Base-by-base conservation (phyloP, 2,888 invertebrate genomes). In the Ditula angustiorana region DNA sequence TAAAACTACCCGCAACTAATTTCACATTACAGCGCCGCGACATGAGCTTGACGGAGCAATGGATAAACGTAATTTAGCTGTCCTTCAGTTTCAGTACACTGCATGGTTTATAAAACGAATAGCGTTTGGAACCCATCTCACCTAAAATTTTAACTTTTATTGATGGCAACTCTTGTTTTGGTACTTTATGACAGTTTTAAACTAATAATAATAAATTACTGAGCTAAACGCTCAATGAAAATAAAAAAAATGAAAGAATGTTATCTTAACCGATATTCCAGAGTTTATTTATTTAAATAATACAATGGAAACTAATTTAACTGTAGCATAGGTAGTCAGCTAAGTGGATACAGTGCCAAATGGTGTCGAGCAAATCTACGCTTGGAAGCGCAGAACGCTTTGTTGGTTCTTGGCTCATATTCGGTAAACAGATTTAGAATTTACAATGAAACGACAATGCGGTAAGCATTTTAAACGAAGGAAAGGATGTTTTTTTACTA, bases 1-100 rank as follows among this genome's bases (percentile, higher is more conserved):
- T 81, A 85, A 85, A 86, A 83, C 78, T 78, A 72, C 77, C 71
- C 74, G 69, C 74, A 70, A 76, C 72, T 73, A 74, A 78, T 76
- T 79, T 77, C 71, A 62, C 61, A 59, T 64, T 52, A 58, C 58
- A 64, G 52, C 33, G 53, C 24, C 33, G 46, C 37, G 58, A 59
- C 59, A 46, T 59, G 64, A 64, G 64, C 64, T 64, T 41, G 24
- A 56, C 53, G 37, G 53, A 26, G 46, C 59, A 52, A 52, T 28
- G 46, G 53, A 64, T 59, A 47, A 23, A 47, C 44, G 52, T 47
- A 26, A 58, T 58, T 41, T 62, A 26, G 46, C 58, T 64, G 64
- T 53, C 64, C 49, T 41, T 52, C 19, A 52, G 24, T 44, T 52
- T 44, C 23, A 35, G 53, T 23, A 33, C 33, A 58, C 26, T 26